A percentile compares a stretch with the other conserved stretches of the same genome.
phyloP scores from a whole-genome alignment of 2,113 vertebrate species.

The Peucedramus taeniatus region DNA sequence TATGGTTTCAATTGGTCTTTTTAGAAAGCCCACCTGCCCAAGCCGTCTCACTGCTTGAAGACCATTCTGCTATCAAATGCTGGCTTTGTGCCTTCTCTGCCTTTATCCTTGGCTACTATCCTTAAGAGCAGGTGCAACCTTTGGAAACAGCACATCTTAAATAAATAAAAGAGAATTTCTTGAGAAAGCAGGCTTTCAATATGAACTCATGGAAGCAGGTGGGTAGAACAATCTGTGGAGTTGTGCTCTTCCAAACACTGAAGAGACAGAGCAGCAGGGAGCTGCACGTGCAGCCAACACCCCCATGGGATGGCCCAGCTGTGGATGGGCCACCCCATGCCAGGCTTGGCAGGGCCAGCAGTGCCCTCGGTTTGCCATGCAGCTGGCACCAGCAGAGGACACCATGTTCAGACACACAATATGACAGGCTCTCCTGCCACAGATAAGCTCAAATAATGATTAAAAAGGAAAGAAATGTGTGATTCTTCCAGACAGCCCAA shows the following conservation, averaged over 20 bases:
- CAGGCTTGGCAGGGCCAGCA: not conserved
- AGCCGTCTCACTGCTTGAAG: not conserved
- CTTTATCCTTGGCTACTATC: not conserved
- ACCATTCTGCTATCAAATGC: not conserved
- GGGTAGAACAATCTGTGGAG: not conserved
- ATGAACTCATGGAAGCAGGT: not conserved
- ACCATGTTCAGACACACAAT: not conserved
- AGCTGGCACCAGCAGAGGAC: not conserved
- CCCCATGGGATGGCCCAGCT: not conserved
- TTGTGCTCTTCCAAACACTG: not conserved
- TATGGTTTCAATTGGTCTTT: not conserved
- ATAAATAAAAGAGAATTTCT: not conserved
- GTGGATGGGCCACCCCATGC: not conserved
- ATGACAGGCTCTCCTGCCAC: not conserved
- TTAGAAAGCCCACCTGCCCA: not conserved
- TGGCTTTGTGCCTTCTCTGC: not conserved
- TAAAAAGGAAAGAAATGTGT: not conserved
- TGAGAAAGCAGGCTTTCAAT: not conserved
- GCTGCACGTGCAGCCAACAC: accelerated
- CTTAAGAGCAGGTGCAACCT: not conserved
- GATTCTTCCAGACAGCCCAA: not conserved
- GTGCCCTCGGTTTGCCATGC: not conserved
- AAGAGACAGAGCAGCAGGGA: not conserved
- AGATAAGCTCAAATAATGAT: not conserved
- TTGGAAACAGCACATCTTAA: not conserved